Evolutionary conservation across 2,888 invertebrate species (phyloP).

Genomic region (Cheilosia grossa): DNA sequence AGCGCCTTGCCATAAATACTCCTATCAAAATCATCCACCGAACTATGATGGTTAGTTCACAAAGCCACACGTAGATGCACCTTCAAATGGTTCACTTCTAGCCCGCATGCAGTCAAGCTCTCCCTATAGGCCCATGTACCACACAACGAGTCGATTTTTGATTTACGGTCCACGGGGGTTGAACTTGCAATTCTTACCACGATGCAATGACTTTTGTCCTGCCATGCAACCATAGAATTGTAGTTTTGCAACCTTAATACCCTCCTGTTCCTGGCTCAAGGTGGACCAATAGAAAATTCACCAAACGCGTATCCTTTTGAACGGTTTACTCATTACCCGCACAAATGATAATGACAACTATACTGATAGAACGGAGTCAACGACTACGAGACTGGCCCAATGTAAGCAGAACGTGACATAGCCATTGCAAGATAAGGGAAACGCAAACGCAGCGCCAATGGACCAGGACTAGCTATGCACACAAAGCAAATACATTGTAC

Average conservation of each 20-base stretch:
- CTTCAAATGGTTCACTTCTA: constrained; percentile 36
- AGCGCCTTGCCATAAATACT: constrained; percentile 36
- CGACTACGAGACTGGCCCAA: constrained; percentile 13
- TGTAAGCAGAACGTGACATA: constrained; percentile 52
- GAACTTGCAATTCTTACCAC: background rate
- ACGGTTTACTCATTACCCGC: constrained; percentile 52
- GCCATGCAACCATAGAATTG: constrained; percentile 17
- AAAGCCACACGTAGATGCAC: constrained; percentile 22
- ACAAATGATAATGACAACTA: constrained; percentile 46
- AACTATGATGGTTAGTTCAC: constrained; percentile 12
- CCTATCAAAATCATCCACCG: constrained; percentile 41
- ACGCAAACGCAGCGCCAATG: constrained; percentile 8
- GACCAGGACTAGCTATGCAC: constrained; percentile 4
- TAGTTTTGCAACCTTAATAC: constrained; percentile 5
- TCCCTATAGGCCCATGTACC: too few species aligned
- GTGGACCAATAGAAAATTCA: constrained; percentile 30
- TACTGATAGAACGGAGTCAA: constrained; percentile 12
- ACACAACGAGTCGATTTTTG: constrained; percentile 12
- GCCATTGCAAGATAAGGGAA: constrained; percentile 12
- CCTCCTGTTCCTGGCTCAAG: background rate
- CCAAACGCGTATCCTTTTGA: constrained; percentile 50
- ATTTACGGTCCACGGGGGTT: constrained; percentile 33
- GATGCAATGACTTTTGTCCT: background rate
- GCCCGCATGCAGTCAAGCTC: background rate
- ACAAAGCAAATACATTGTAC: constrained; percentile 22